Percentiles rank a stretch among this genome's conserved stretches.
These are phyloP conservation scores for Heterotis niloticus DNA, from an alignment of 2,113 vertebrate species.

Conservation along the genomic window DNA sequence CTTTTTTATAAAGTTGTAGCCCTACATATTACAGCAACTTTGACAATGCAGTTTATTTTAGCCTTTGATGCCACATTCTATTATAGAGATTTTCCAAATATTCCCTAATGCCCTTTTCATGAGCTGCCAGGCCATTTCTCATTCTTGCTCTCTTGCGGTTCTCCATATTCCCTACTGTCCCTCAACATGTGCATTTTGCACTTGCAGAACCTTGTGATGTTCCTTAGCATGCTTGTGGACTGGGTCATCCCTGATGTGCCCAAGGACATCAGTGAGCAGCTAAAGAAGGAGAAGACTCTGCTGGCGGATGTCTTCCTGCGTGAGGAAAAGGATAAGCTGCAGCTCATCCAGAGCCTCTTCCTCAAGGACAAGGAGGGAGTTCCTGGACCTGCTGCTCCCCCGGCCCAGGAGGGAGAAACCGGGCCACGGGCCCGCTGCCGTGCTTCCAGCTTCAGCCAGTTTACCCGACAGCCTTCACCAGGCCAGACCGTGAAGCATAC, in stretches of 20 bases:
- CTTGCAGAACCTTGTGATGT: conserved; percentile 90
- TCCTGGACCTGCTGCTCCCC: not conserved
- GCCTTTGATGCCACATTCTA: not conserved
- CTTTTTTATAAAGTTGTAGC: too few relatives aligned
- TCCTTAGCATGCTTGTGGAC: conserved; percentile 89
- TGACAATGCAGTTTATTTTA: not conserved
- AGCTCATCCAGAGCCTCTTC: conserved; percentile 68
- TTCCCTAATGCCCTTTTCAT: not conserved
- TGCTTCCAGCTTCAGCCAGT: conserved; percentile 76
- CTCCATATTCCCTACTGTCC: not conserved
- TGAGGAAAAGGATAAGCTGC: conserved; percentile 80
- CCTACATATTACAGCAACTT: too few relatives aligned
- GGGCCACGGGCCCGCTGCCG: conserved; percentile 57
- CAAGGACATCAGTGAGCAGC: conserved; percentile 88
- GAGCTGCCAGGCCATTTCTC: not conserved
- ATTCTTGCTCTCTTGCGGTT: not conserved
- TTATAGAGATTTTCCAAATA: not conserved
- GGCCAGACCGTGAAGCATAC: conserved; percentile 73
- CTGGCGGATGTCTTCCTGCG: conserved; percentile 89
- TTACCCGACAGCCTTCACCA: conserved; percentile 49
- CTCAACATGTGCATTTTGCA: not conserved
- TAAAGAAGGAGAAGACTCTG: conserved; percentile 86
- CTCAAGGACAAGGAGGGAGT: conserved; percentile 48
- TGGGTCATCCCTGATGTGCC: conserved; percentile 96
- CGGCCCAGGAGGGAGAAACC: not conserved